Base-by-base conservation (phyloP, 2,113 vertebrate species). In the Oxyruncus cristatus region DNA sequence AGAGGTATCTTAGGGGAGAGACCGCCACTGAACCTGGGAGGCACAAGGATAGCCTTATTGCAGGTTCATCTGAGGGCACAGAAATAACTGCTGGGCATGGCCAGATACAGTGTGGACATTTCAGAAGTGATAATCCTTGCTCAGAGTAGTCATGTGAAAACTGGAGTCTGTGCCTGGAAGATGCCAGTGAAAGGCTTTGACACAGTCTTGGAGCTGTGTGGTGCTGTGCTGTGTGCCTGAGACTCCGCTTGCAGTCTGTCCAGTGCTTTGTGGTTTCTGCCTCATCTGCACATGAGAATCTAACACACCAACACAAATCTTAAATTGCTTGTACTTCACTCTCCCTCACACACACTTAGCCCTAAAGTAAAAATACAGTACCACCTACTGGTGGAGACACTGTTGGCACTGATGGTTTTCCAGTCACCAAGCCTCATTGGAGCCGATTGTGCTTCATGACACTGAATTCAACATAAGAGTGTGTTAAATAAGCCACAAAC, bases 331-430 rank as follows among this genome's bases (percentile, higher is more conserved):
- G 30, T 32, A 15, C 22, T 66, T 86, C 28, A 11, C 12, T 77
- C 39, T 63, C 35, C 42, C 42, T 14, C 49, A 56, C 3, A 6
- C 50, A 67, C 42, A 67, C 16, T 67, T 66, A 52, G 67, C 4
- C 4, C 24, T 67, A 14, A 95, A 82, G 56, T 84, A 71, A 94
- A 93, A 81, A 72, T 41, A 87, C 52, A 95, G 80, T 91, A 85
- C 94, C 96, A 96, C 73, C 91, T 96, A 21, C 80, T 92, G 95
- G 94, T 44, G 35, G 52, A 87, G 47, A 47, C 9, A 28, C 28
- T 55, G 6, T 35, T 50, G 58, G 83, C 21, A 8, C 24, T 20
- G 46, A 14, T 19, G 44, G 24, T 67, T 94, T 85, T 83, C 22
- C 13, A 47, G 35, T 74, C 42, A 32, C 14, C 19, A n/a, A 33